These are phyloP conservation scores for Leptopterna dolabrata DNA, from an alignment of 2,888 invertebrate genomes.

Conservation along the genomic window DNA sequence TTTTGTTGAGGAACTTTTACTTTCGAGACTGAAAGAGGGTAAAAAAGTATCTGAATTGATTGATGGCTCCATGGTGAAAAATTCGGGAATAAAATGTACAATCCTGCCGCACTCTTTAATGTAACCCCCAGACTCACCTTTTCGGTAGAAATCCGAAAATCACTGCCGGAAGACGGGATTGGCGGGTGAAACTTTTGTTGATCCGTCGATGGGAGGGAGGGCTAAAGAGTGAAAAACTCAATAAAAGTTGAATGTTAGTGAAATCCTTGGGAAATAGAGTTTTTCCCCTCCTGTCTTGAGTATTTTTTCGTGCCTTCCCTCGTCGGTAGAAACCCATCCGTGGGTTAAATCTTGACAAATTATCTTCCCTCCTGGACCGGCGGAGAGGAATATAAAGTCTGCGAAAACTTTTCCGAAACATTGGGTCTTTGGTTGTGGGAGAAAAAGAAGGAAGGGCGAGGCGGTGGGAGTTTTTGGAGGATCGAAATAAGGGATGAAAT, in stretches of 20 bases:
- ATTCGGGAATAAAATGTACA: conserved; percentile 38
- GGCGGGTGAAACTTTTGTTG: background rate
- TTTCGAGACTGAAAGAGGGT: background rate
- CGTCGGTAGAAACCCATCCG: conserved; percentile 29
- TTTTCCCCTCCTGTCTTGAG: background rate
- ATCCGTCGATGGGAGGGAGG: background rate
- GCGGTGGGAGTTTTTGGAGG: conserved; percentile 25
- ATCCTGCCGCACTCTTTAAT: conserved; percentile 10
- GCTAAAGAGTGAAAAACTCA: conserved; percentile 35
- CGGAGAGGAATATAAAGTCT: conserved; percentile 35
- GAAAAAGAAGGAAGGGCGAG: background rate
- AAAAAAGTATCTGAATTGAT: conserved; percentile 9
- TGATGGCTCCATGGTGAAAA: conserved; percentile 38
- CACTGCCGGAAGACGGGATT: background rate
- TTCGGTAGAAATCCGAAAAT: conserved; percentile 22
- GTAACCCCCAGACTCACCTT: background rate
- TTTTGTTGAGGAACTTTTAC: background rate
- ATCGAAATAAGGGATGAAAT: conserved; percentile 1
- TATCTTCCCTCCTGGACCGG: conserved; percentile 31
- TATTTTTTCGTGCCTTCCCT: conserved; percentile 17
- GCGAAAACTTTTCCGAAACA: conserved; percentile 49
- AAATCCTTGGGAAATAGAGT: conserved; percentile 39
- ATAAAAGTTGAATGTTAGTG: conserved; percentile 47
- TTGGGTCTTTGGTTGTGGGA: conserved; percentile 15
- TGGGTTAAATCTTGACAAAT: conserved; percentile 50